Evolutionary conservation across 2,113 vertebrate genomes (phyloP).

Genomic region (Pituophis catenifer): DNA sequence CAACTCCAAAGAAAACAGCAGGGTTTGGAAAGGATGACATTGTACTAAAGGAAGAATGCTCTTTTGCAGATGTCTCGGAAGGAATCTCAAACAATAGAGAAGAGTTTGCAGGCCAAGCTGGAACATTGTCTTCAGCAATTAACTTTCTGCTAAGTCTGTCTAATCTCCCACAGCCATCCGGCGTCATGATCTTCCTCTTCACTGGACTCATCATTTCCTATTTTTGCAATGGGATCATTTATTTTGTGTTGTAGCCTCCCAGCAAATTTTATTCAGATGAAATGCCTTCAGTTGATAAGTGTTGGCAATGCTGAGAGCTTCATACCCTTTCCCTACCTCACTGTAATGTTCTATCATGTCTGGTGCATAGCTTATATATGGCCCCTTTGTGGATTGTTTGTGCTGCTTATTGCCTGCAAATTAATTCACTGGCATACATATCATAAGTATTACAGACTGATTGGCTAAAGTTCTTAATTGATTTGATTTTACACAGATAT

Average conservation of each 20-base stretch:
- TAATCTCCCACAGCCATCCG: neutral
- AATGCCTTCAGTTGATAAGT: conserved; percentile 39
- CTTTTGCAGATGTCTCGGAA: conserved; percentile 21
- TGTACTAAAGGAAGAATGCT: conserved; percentile 18
- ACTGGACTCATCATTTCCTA: conserved; percentile 4
- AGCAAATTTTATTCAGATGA: conserved; percentile 31
- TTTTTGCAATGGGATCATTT: neutral
- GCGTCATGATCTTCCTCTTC: neutral
- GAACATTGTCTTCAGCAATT: conserved; percentile 10
- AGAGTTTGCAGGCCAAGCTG: conserved; percentile 25
- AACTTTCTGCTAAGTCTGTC: neutral
- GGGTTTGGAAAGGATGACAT: neutral
- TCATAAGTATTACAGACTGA: conserved; percentile 46
- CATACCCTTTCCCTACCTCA: conserved; percentile 48
- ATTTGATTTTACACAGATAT: neutral
- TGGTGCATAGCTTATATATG: conserved; percentile 57
- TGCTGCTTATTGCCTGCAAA: conserved; percentile 56
- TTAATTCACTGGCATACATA: conserved; percentile 57
- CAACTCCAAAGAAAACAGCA: neutral
- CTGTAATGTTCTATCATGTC: conserved; percentile 51
- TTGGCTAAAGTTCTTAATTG: neutral
- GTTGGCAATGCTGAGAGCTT: conserved; percentile 57
- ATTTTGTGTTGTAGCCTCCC: neutral
- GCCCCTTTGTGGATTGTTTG: conserved; percentile 45
- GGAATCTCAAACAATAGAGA: conserved; percentile 39